Percentiles rank a stretch among this genome's conserved stretches.
These are phyloP conservation scores for Scartelaos histophorus DNA, from an alignment of 2,113 vertebrate species.

Conservation along the genomic window DNA sequence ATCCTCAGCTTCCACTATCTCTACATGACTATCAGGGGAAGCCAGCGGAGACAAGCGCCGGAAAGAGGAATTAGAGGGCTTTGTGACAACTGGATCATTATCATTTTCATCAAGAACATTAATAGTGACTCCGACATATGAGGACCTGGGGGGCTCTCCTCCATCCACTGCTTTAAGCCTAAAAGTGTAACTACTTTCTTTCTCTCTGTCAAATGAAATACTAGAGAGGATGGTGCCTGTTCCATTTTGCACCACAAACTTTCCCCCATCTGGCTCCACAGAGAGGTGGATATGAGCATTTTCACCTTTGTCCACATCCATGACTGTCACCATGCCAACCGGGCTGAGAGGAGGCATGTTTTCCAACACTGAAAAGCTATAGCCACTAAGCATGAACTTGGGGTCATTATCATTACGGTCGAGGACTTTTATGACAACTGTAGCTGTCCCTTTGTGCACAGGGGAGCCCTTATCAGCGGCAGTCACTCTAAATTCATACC, in stretches of 20 bases:
- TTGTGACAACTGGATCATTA: constrained; percentile 93
- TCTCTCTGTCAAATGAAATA: constrained; percentile 95
- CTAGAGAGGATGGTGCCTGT: constrained; percentile 97
- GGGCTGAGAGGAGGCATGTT: constrained; percentile 97
- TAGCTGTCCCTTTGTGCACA: constrained; percentile 91
- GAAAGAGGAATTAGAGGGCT: constrained; percentile 94
- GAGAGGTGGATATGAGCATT: constrained; percentile 92
- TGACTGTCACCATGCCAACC: constrained; percentile 97
- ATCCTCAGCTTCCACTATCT: constrained; percentile 93
- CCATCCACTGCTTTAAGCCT: constrained; percentile 92
- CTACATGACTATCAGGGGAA: constrained; percentile 89
- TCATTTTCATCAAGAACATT: constrained; percentile 98
- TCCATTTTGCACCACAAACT: constrained; percentile 97
- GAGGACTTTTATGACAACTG: constrained; percentile 90
- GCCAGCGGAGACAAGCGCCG: constrained; percentile 87
- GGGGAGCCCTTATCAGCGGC: constrained; percentile 93
- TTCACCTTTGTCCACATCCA: constrained; percentile 93
- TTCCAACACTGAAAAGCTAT: constrained; percentile 98
- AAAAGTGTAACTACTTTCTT: constrained; percentile 97
- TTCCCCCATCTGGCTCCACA: constrained; percentile 93
- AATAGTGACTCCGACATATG: constrained; percentile 95
- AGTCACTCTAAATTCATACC: constrained; percentile 91
- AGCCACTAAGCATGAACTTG: constrained; percentile 97
- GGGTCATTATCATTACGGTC: constrained; percentile 98
- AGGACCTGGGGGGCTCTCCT: constrained; percentile 92